phyloP scores from a whole-genome alignment of 2,888 invertebrate species.

The Lycocerus yunnanus region DNA sequence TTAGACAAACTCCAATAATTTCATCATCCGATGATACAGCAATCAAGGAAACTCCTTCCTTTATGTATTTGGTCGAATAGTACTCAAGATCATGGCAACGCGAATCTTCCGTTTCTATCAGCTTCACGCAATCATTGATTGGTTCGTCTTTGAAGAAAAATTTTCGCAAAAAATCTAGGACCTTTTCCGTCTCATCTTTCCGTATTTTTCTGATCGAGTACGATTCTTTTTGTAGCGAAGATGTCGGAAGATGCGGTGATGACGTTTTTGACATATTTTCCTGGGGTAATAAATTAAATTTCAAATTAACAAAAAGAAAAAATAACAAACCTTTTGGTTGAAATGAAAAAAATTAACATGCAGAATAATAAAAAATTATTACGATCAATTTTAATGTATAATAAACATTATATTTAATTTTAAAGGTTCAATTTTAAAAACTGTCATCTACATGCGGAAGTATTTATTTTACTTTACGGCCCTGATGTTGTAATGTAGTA shows the following conservation, averaged over 20 bases:
- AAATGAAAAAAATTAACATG: no score
- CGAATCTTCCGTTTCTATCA: conserved; percentile 63
- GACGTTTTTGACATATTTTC: conserved; percentile 44
- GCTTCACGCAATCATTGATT: conserved; percentile 66
- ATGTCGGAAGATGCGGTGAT: conserved; percentile 47
- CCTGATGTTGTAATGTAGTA: neutral
- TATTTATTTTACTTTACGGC: neutral
- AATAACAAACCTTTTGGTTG: no score
- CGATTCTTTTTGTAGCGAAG: conserved; percentile 48
- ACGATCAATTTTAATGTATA: neutral
- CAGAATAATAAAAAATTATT: no score
- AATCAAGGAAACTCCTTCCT: conserved; percentile 65
- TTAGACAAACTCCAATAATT: conserved; percentile 54
- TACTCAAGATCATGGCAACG: conserved; percentile 66
- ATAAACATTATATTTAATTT: neutral
- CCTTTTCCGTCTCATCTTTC: conserved; percentile 57
- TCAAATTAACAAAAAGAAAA: no score
- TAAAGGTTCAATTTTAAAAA: neutral
- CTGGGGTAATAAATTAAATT: conserved; percentile 27
- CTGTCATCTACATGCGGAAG: neutral
- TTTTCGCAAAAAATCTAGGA: conserved; percentile 61
- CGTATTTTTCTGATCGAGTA: conserved; percentile 57
- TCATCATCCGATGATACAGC: conserved; percentile 62
- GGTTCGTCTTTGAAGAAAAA: conserved; percentile 78
- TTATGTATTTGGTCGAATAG: conserved; percentile 61